Conservation (phyloP, 2,113 vertebrate species). For the Tachysurus vachellii region DNA sequence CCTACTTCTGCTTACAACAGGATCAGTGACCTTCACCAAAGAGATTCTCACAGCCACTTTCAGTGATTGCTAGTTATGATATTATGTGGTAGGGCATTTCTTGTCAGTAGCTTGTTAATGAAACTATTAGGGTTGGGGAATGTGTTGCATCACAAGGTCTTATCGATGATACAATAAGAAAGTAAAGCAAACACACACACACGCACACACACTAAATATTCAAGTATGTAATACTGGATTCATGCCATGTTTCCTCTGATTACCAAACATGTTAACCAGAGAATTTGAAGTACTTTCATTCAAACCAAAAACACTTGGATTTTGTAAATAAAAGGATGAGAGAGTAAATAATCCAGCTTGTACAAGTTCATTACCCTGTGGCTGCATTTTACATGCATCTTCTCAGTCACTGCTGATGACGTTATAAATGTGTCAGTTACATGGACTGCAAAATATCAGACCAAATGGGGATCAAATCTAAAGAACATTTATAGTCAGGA, state of each 20-base stretch:
- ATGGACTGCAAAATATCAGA: background rate
- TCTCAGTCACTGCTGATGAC: background rate
- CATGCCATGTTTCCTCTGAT: background rate
- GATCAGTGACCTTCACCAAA: background rate
- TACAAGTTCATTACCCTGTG: background rate
- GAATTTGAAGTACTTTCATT: background rate
- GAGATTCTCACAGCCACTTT: background rate
- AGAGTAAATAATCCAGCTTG: background rate
- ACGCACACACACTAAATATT: background rate
- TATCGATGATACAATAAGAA: background rate
- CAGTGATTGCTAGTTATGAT: background rate
- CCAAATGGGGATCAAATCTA: background rate
- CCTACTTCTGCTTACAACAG: conserved; percentile 2
- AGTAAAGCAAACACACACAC: background rate
- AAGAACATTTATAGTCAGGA: background rate
- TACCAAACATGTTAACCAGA: no score
- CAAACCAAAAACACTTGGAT: background rate
- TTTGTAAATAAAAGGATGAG: background rate
- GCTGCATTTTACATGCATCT: background rate
- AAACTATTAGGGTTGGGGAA: conserved; percentile 5
- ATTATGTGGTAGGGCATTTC: background rate
- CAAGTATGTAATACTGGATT: background rate
- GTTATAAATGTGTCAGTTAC: background rate
- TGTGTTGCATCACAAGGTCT: background rate
- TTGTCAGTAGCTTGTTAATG: background rate